Evolutionary conservation across 2,113 vertebrate species (phyloP), one percentile per base, ranked within the genome.

Genomic region (Phoxinus phoxinus): DNA sequence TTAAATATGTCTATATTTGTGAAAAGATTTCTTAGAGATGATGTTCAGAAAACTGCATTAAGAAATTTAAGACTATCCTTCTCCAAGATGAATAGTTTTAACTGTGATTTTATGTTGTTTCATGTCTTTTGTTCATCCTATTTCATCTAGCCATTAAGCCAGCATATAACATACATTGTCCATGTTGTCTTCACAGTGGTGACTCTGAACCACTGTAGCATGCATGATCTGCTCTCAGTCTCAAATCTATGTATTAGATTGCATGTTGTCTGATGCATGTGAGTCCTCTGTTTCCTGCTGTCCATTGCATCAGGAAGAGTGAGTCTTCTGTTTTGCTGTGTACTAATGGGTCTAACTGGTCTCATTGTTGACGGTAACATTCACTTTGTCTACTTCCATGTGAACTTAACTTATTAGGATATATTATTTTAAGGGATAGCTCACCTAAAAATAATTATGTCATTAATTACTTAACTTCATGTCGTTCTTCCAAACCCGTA

Each of bases 201-300:
- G 56, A 32, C n/a, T n/a, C 35, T 67, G 19, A 51, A 30, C n/a
- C 59, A 46, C 61, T 67, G 59, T 67, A 48, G 37, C 1, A 19
- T 69, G 59, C 80, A 69, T 81, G 61, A 23, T 81, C 41, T 81
- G 79, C 59, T 67, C 17, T 76, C 46, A 51, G 17, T 74, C 44
- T 37, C 23, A 76, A 76, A 4, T 9, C 1, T 77, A 32, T 76
- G 17, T 53, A 53, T 35, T 32, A 46, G 81, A 37, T 86, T 48
- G 88, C 88, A 89, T 83, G 87, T 63, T 59, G 13, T 30, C n/a
- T 51, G 41, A 35, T 15, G 41, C 67, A 78, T 83, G 79, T 76
- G 37, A 81, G 27, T 86, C 27, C 25, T 83, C 25, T 69, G 84
- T 21, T 35, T 83, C 21, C 48, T 79, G 87, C 65, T 56, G 76